Base-by-base conservation (phyloP, 2,113 vertebrate species). In the Hyperopisus bebe region DNA sequence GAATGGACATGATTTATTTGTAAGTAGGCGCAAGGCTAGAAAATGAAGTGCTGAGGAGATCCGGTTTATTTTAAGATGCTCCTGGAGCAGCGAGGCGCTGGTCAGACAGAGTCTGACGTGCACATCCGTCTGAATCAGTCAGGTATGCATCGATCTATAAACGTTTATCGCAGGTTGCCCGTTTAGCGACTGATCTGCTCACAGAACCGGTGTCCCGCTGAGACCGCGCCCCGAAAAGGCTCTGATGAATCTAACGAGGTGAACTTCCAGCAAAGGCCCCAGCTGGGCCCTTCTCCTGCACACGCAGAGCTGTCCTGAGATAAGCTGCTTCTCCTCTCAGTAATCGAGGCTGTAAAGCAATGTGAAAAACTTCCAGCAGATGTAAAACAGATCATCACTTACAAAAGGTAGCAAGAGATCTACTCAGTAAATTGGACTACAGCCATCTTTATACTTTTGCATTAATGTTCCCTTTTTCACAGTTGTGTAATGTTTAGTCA, bases 1-100 rank as follows among this genome's bases (percentile, higher is more conserved):
- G 83, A n/a, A 50, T 84, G 83, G 9, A 77, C 70, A 77, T 77
- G 70, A 77, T 77, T 77, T 77, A 77, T 77, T 77, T 77, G 70
- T 77, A 77, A 35, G 70, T 77, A 31, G 13, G 31, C 70, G 15
- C 5, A 39, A 19, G 74, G 31, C 13, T 80, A 42, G 74, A 42
- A 39, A 42, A 80, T 42, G 31, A 80, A 80, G 74, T n/a, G 31
- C 35, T 19, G 74, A 80, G 35, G 35, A 42, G 74, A 80, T 80
- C 74, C 74, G 13, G 74, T 80, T 80, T 80, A 80, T 80, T 80
- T 42, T 80, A 80, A 80, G 74, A 80, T 42, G 31, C 35, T 42
- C 17, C 35, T 1, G 13, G 31, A 19, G 74, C 35, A 80, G 4
- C 39, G 35, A 80, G 13, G 15, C 15, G 35, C 31, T 42, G 74